Evolutionary conservation across 2,797 vertebrate genomes (phyloP).

Genomic region (Cephalopachus bancanus): DNA sequence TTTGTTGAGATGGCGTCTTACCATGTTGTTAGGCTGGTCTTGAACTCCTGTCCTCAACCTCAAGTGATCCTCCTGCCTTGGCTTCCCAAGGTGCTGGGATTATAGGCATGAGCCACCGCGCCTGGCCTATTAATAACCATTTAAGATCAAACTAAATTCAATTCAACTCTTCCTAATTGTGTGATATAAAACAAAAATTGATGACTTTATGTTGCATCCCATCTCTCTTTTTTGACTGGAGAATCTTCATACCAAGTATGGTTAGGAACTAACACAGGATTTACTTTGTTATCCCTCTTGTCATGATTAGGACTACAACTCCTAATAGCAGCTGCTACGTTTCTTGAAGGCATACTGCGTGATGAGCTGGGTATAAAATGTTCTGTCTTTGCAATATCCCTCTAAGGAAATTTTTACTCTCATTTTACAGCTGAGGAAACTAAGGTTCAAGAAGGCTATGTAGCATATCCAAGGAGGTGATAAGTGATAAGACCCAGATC

Average conservation of each 20-base stretch:
- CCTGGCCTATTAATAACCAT: background rate
- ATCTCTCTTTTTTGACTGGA: constrained; percentile 18
- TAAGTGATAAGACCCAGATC: background rate
- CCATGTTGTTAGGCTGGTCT: no score
- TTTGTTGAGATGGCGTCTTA: no score
- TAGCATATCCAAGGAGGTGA: background rate
- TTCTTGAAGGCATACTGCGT: constrained; percentile 62
- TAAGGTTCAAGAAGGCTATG: background rate
- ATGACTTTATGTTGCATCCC: background rate
- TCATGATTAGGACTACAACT: background rate
- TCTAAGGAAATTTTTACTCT: background rate
- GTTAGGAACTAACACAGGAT: constrained; percentile 22
- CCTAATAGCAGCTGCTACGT: constrained; percentile 16
- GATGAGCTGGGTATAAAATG: constrained; percentile 34
- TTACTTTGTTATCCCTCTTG: constrained; percentile 1
- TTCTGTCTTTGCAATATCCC: background rate
- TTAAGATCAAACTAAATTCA: constrained; percentile 64
- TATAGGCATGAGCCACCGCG: no score
- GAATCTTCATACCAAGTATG: constrained; percentile 20
- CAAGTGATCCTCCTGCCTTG: no score
- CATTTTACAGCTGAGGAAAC: constrained; percentile 54
- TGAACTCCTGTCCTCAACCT: no score
- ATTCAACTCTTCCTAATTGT: constrained; percentile 9
- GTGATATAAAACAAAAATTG: constrained; percentile 6
- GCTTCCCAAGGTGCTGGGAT: no score